Evolutionary conservation across 2,888 invertebrate genomes (phyloP), one percentile per base, ranked within the genome.

Genomic region (Nomada hirtipes): DNA sequence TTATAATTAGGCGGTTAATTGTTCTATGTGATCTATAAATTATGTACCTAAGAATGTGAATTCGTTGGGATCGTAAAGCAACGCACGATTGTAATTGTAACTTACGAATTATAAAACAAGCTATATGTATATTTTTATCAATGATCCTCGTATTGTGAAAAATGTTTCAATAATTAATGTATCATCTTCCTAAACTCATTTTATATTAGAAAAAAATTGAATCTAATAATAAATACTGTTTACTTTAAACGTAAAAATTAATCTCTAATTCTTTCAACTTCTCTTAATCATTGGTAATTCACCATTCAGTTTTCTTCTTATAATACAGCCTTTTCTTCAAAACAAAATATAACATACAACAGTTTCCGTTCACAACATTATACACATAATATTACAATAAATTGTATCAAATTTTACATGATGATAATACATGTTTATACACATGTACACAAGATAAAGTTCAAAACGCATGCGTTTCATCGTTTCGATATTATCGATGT

Each of bases 71-170:
- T 59, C n/a, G 18, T 57, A 29, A 63, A 77, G 61, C n/a, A 15
- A 44, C 36, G 68, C 69, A 55, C 18, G 59, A 53, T 60, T 69
- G 36, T 60, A 76, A 76, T n/a, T 42, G 29, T 72, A 71, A 60
- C 50, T 76, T 72, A 82, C 50, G 59, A 72, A 69, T 63, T 70
- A 78, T 57, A 78, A 59, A 69, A 57, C 64, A 64, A 26, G 15
- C 53, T 65, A 79, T 47, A 36, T 7, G 36, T 7, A 79, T 65
- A 26, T 44, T 65, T 59, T 26, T 52, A 74, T 29, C 26, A 15
- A 74, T n/a, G 29, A 65, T 44, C 15, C n/a, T 64, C 42, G 67
- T n/a, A 20, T 57, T 15, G n/a, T 47, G 47, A 26, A 69, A 69
- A 70, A 11, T 26, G 55, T 61, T 71, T 63, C 47, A 72, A 53